These are phyloP conservation scores for Euleptes europaea DNA, from an alignment of 2,113 vertebrate species.

Conservation along the genomic window DNA sequence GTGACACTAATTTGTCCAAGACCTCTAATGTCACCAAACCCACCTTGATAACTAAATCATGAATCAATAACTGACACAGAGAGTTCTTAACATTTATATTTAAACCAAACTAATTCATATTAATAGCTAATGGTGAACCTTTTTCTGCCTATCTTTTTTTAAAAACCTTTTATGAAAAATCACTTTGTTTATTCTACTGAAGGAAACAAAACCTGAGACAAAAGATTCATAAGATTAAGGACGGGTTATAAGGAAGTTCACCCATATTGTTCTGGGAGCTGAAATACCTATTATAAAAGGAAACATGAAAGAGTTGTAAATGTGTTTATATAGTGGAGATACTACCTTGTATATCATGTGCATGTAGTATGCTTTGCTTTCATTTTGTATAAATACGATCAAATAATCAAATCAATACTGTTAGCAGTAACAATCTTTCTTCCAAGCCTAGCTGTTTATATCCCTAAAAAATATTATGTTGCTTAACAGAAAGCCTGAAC, in stretches of 20 bases:
- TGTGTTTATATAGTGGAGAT: neutral
- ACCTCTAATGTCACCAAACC: slow-evolving; percentile 25
- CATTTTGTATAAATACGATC: neutral
- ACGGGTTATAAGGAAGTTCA: neutral
- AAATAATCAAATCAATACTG: neutral
- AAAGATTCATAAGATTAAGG: neutral
- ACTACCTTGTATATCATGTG: no score
- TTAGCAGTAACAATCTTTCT: neutral
- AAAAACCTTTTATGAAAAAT: slow-evolving; percentile 19
- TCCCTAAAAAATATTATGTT: neutral
- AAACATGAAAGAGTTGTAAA: neutral
- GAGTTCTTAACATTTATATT: slow-evolving; percentile 22
- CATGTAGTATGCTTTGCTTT: neutral
- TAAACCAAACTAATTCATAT: slow-evolving; percentile 54
- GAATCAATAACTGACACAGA: slow-evolving; percentile 47
- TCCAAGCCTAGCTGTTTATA: neutral
- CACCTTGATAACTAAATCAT: slow-evolving; percentile 12
- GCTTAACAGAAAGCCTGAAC: neutral
- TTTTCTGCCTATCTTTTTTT: slow-evolving; percentile 1
- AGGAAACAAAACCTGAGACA: neutral
- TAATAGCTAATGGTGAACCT: slow-evolving; percentile 26
- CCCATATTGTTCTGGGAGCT: neutral
- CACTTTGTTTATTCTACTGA: slow-evolving; percentile 15
- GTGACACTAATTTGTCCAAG: slow-evolving; percentile 24
- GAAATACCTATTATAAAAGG: neutral